A percentile compares a stretch with the other conserved stretches of the same genome.
phyloP scores from a whole-genome alignment of 2,888 invertebrate genomes.

The Hydraecia micacea region DNA sequence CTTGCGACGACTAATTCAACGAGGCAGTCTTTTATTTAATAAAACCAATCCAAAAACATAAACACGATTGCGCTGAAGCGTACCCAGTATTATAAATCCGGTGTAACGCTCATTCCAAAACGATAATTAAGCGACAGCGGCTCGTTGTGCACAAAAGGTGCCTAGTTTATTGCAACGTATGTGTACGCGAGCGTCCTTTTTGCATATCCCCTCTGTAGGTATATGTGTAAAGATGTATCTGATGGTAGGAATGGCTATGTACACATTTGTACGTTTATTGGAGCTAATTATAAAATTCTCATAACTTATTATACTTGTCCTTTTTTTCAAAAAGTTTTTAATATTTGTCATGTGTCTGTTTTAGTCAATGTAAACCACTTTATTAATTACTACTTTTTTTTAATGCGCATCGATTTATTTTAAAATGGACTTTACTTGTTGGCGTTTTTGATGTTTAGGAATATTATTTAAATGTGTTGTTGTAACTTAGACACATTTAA shows the following conservation, averaged over 20 bases:
- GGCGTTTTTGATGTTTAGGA: not conserved
- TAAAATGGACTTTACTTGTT: not conserved
- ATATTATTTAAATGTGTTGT: not conserved
- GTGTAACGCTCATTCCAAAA: conserved; percentile 74
- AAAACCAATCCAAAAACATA: conserved; percentile 13
- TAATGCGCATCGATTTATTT: not conserved
- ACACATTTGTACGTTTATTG: conserved; percentile 22
- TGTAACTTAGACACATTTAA: too few relatives aligned
- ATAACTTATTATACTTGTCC: not conserved
- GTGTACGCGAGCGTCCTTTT: conserved; percentile 65
- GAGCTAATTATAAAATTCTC: conserved; percentile 19
- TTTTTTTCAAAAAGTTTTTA: not conserved
- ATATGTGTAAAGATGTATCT: conserved; percentile 44
- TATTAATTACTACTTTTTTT: not conserved
- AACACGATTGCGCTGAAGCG: conserved; percentile 33
- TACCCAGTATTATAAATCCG: conserved; percentile 72
- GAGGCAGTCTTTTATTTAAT: too few relatives aligned
- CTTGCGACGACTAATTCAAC: too few relatives aligned
- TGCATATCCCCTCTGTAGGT: conserved; percentile 58
- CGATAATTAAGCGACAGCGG: conserved; percentile 77
- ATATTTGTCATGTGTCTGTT: not conserved
- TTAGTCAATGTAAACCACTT: not conserved
- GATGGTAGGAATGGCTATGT: conserved; percentile 19
- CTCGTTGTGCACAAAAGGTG: conserved; percentile 80
- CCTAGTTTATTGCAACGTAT: conserved; percentile 76